A percentile compares a stretch with the other conserved stretches of the same genome.
Evolutionary conservation across 2,888 invertebrate species (phyloP).

Genomic region (Dromius quadrimaculatus): DNA sequence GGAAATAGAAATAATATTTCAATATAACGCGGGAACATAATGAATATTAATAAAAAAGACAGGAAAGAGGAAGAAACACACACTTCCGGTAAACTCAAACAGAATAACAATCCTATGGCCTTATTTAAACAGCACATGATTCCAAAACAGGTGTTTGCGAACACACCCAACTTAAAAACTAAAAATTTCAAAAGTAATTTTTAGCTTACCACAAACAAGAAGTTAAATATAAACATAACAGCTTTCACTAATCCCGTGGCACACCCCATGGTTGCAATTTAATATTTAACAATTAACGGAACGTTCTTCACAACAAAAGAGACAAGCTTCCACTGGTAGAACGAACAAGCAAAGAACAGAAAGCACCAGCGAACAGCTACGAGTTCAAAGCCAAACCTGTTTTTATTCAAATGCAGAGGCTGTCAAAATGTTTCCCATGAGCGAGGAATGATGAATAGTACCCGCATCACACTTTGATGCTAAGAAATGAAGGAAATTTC

Average conservation of each 20-base stretch:
- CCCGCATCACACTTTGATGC: too few relatives aligned
- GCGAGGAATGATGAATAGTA: too few relatives aligned
- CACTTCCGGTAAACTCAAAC: not conserved
- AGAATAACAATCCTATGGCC: conserved; percentile 24
- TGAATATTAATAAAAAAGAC: conserved; percentile 9
- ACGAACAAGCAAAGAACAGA: not conserved
- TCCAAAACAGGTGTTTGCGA: conserved; percentile 9
- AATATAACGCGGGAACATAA: too few relatives aligned
- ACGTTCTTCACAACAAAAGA: not conserved
- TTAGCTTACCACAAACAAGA: conserved; percentile 81
- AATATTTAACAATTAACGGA: conserved; percentile 8
- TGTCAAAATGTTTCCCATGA: conserved; percentile 6
- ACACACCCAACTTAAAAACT: conserved; percentile 17
- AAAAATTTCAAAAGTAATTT: conserved; percentile 3
- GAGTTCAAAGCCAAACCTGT: conserved; percentile 27
- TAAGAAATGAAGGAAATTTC: too few relatives aligned
- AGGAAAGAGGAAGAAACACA: not conserved
- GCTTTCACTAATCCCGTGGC: conserved; percentile 65
- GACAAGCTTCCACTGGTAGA: conserved; percentile 8
- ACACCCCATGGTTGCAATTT: conserved; percentile 62
- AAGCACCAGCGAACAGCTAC: not conserved
- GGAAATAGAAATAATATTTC: too few relatives aligned
- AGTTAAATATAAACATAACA: conserved; percentile 64
- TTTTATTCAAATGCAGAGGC: conserved; percentile 7
- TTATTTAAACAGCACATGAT: not conserved